phyloP scores from a whole-genome alignment of 2,888 invertebrate species.

The Strigamia crassipes region DNA sequence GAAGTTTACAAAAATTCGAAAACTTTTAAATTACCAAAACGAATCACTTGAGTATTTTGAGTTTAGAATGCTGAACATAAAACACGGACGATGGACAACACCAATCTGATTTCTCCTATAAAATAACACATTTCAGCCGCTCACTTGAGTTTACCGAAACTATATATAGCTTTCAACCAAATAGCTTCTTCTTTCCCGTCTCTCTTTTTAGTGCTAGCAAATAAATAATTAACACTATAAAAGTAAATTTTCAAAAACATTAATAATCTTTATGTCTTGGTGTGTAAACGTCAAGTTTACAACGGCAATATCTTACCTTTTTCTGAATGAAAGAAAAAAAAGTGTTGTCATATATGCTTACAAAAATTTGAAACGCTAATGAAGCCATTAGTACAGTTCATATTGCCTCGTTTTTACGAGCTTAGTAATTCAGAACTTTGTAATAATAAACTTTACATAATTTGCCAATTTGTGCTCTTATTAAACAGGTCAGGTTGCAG shows the following conservation, averaged over 20 bases:
- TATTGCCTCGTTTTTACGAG: conserved; percentile 28
- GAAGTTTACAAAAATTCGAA: background rate
- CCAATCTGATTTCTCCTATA: conserved; percentile 1
- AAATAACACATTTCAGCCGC: conserved; percentile 1
- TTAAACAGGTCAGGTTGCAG: conserved; percentile 36
- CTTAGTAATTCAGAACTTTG: conserved; percentile 25
- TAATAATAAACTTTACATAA: conserved; percentile 35
- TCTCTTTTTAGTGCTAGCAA: background rate
- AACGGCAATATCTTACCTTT: background rate
- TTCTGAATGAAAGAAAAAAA: background rate
- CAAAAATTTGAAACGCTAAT: conserved; percentile 7
- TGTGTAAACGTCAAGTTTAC: background rate
- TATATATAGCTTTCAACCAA: background rate
- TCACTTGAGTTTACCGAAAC: background rate
- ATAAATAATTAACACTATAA: background rate
- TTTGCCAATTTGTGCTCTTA: conserved; percentile 38
- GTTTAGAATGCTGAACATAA: background rate
- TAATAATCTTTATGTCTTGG: background rate
- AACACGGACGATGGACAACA: background rate
- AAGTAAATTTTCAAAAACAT: background rate
- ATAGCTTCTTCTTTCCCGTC: background rate
- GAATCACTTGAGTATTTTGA: background rate
- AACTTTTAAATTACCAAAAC: background rate
- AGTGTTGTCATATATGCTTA: conserved; percentile 12
- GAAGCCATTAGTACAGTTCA: conserved; percentile 23